Base-by-base conservation (phyloP, 1,140 invertebrate species). In the Drosophila subobscura region DNA sequence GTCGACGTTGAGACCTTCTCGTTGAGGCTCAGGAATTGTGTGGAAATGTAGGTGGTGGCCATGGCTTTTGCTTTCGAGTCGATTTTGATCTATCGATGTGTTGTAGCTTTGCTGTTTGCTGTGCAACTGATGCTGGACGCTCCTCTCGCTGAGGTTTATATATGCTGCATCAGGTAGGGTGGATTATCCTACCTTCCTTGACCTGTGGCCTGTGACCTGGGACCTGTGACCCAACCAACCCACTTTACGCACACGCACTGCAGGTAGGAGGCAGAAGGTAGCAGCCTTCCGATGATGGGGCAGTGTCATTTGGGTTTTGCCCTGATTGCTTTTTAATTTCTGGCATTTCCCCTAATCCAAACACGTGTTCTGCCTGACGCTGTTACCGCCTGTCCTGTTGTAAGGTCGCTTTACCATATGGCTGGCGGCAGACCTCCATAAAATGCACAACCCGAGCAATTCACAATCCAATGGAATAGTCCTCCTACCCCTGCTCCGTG, bases 241-340 rank as follows among this genome's bases (percentile, higher is more conserved):
- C 1, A 5, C n/a, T 6, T 41, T 27, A 3, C 12, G 2, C 6
- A 5, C 7, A 14, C 44, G 10, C 7, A 23, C 5, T 10, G 12
- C 73, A 44, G 37, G 59, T 65, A 25, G 20, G 5, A 23, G 33
- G 16, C 7, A 25, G 7, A 22, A n/a, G 14, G 5, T 16, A 20
- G 29, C 16, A 44, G 10, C 10, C 3, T 37, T 4, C 4, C 10
- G 33, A 37, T 37, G 10, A 37, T 37, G 33, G 33, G 33, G 33
- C 33, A 65, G 46, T 54, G 29, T 57, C 45, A 27, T 14, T 27
- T 20, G 53, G 63, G 68, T 45, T 56, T 66, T 75, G 63, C 64
- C 71, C 27, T 84, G 57, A 83, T 72, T 63, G 51, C 51, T 60
- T 79, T 72, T 79, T 65, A 83, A 79, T 83, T 44, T 55, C 33